Conservation (phyloP, 2,797 vertebrate species). For the Lepidocolaptes lacrymiger region DNA sequence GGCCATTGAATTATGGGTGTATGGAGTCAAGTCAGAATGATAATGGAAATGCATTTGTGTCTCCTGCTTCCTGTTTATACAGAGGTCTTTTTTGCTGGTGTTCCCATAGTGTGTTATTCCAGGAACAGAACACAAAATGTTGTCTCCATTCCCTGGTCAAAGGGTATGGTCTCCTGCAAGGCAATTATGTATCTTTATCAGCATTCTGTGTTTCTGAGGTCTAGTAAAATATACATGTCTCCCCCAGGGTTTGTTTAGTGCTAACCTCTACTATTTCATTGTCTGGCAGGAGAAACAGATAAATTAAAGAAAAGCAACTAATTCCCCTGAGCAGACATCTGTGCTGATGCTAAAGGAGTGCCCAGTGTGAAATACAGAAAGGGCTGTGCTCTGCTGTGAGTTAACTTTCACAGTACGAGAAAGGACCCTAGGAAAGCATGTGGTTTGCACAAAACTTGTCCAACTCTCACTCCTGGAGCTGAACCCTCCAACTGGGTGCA, state of each 20-base stretch:
- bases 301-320: conserved; percentile 15
- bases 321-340: neutral
- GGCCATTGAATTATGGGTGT: conserved; percentile 7
- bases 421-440: neutral
- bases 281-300: conserved; percentile 2
- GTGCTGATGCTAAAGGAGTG: neutral
- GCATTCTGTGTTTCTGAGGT: neutral
- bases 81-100: neutral
- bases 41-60: neutral
- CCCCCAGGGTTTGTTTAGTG: neutral
- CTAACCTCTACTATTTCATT: neutral
- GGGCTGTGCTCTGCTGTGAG: neutral
- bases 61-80: neutral
- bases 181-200: neutral
- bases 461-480: neutral
- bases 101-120: rapidly evolving
- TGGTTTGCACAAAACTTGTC: neutral
- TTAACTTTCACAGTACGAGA: neutral
- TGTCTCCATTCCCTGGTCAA: neutral
- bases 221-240: neutral
- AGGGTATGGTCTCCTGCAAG: neutral
- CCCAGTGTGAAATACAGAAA: neutral
- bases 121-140: neutral
- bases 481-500: neutral
- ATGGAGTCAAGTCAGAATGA: neutral